phyloP scores from a whole-genome alignment of 2,888 invertebrate genomes.

The Smittia sp. region DNA sequence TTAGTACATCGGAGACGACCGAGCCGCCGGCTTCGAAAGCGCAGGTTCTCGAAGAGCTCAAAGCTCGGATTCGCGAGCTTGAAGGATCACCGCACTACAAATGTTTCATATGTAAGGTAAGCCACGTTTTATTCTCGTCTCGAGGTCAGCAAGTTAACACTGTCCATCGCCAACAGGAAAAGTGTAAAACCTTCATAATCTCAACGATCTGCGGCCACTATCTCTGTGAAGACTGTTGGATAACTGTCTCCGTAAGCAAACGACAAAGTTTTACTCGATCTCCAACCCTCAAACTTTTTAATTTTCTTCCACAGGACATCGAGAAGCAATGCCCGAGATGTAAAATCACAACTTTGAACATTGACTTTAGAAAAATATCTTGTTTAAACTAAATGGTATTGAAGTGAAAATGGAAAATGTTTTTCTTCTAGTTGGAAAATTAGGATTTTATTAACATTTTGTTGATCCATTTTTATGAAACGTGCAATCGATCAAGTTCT shows the following conservation, averaged over 20 bases:
- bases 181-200: conserved; percentile 38
- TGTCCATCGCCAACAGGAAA: conserved; percentile 22
- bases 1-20: conserved; percentile 53
- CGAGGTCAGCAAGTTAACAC: neutral
- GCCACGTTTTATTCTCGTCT: conserved; percentile 44
- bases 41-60: conserved; percentile 59
- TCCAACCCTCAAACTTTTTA: neutral
- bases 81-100: conserved; percentile 59
- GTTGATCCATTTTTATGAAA: conserved; percentile 5
- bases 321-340: conserved; percentile 34
- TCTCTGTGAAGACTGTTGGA: conserved; percentile 38
- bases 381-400: conserved; percentile 31
- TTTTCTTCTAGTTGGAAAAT: neutral
- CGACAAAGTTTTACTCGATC: neutral
- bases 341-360: conserved; percentile 34
- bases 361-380: conserved; percentile 40
- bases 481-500: neutral
- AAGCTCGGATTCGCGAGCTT: conserved; percentile 58
- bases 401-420: neutral
- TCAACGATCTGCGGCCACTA: conserved; percentile 37
- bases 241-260: conserved; percentile 37
- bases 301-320: conserved; percentile 30
- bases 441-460: neutral
- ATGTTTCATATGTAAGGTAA: conserved; percentile 74
- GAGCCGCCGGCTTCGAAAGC: conserved; percentile 53